phyloP scores from a whole-genome alignment of 1,140 invertebrate species.

The Arctopsyche grandis region DNA sequence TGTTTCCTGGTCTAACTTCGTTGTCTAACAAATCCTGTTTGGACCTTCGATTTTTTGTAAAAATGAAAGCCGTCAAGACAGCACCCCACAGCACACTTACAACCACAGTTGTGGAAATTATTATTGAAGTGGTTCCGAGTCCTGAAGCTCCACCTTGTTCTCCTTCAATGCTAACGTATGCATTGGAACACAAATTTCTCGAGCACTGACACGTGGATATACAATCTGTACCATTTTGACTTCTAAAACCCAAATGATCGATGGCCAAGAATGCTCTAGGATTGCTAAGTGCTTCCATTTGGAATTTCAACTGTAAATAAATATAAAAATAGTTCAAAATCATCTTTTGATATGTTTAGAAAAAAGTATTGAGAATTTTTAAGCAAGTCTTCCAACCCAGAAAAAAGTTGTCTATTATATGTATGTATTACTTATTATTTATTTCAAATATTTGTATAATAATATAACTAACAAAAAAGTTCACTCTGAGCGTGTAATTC shows the following conservation, averaged over 20 bases:
- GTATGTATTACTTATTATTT: no score
- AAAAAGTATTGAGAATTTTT: no score
- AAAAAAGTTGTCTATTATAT: no score
- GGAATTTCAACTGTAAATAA: conserved; percentile 10
- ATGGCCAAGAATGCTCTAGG: neutral
- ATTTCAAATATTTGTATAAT: no score
- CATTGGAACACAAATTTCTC: neutral
- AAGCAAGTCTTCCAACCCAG: no score
- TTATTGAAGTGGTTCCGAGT: neutral
- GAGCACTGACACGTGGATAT: neutral
- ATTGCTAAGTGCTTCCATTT: neutral
- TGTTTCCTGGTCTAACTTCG: neutral
- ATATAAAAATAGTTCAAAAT: neutral
- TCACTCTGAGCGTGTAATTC: no score
- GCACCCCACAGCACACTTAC: neutral
- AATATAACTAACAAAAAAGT: no score
- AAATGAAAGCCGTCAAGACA: neutral
- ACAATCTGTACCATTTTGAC: neutral
- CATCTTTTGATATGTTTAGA: no score
- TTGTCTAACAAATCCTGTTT: neutral
- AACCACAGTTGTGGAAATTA: neutral
- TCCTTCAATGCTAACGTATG: neutral
- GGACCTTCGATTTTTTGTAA: neutral
- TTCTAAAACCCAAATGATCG: neutral
- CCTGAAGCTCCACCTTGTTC: neutral